Evolutionary conservation across 1,140 invertebrate species (phyloP).

Genomic region (Lordiphosa stackelbergi): DNA sequence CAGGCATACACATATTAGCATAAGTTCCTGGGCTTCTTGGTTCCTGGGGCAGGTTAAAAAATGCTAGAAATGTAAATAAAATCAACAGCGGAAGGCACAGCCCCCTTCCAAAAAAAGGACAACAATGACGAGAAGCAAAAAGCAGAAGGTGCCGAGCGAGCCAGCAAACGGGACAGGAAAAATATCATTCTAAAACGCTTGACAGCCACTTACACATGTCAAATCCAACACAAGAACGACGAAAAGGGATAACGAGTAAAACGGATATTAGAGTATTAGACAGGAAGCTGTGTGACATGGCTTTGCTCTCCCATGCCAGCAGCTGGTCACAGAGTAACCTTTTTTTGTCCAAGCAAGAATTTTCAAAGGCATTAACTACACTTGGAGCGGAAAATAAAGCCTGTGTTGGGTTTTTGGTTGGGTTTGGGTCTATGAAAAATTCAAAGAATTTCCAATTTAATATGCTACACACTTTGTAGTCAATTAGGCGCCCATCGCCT

Average conservation of each 20-base stretch:
- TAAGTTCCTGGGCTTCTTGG: constrained; percentile 39
- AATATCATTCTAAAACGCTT: constrained; percentile 71
- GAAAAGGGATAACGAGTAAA: constrained; percentile 61
- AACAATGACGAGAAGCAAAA: constrained; percentile 23
- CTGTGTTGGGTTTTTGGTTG: constrained; percentile 1
- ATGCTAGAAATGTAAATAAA: constrained; percentile 74
- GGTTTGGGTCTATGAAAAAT: constrained; percentile 16
- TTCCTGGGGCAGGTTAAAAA: constrained; percentile 34
- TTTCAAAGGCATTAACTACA: constrained; percentile 51
- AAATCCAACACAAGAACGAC: constrained; percentile 50
- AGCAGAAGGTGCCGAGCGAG: constrained; percentile 50
- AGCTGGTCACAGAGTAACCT: constrained; percentile 33
- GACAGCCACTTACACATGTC: constrained; percentile 74
- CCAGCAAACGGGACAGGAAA: constrained; percentile 35
- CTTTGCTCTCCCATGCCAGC: constrained; percentile 13
- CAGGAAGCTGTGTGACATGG: constrained; percentile 62
- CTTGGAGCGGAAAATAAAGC: constrained; percentile 51
- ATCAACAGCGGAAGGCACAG: constrained; percentile 49
- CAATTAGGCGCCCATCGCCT: constrained; percentile 26
- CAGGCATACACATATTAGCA: constrained; percentile 61
- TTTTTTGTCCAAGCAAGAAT: constrained; percentile 30
- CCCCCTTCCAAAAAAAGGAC: constrained; percentile 22
- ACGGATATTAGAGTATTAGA: constrained; percentile 74
- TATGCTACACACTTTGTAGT: constrained; percentile 24
- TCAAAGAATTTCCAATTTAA: constrained; percentile 30